A percentile compares a stretch with the other conserved stretches of the same genome.
phyloP scores from a whole-genome alignment of 53 echinoderm and acorn worm genomes.

The Stichopus horrens region DNA sequence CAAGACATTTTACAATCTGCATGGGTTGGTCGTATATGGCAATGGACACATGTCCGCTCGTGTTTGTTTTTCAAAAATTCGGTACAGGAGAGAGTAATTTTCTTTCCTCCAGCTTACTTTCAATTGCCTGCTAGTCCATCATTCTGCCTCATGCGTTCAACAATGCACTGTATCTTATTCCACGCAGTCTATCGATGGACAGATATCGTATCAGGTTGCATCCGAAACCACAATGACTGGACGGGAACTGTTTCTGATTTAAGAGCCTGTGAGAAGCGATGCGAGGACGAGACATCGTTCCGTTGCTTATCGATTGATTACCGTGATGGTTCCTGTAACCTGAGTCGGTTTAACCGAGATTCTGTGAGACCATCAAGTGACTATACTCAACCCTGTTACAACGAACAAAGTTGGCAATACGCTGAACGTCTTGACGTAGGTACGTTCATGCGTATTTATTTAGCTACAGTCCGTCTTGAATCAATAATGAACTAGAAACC shows the following conservation, averaged over 20 bases:
- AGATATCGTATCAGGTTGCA: background rate
- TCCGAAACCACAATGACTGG: conserved; percentile 5
- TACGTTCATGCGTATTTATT: background rate
- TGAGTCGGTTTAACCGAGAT: conserved; percentile 1
- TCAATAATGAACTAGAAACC: too few relatives aligned
- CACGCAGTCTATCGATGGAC: background rate
- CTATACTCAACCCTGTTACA: conserved; percentile 5
- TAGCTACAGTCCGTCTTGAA: too few relatives aligned
- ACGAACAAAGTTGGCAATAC: background rate
- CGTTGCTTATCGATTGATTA: background rate
- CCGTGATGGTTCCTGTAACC: background rate
- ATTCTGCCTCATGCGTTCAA: too few relatives aligned
- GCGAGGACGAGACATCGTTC: background rate
- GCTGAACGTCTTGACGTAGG: background rate
- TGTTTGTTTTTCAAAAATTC: too few relatives aligned
- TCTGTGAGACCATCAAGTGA: background rate
- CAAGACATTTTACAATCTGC: too few relatives aligned
- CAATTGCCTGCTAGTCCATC: too few relatives aligned
- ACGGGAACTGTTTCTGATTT: background rate
- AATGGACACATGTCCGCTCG: too few relatives aligned
- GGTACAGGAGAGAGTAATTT: too few relatives aligned
- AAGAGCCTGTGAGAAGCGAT: background rate
- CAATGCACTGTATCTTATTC: too few relatives aligned
- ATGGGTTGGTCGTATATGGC: too few relatives aligned
- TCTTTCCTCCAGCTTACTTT: too few relatives aligned